A percentile compares a stretch with the other conserved stretches of the same genome.
Evolutionary conservation across 1,140 invertebrate genomes (phyloP).

Genomic region (Samia ricini): DNA sequence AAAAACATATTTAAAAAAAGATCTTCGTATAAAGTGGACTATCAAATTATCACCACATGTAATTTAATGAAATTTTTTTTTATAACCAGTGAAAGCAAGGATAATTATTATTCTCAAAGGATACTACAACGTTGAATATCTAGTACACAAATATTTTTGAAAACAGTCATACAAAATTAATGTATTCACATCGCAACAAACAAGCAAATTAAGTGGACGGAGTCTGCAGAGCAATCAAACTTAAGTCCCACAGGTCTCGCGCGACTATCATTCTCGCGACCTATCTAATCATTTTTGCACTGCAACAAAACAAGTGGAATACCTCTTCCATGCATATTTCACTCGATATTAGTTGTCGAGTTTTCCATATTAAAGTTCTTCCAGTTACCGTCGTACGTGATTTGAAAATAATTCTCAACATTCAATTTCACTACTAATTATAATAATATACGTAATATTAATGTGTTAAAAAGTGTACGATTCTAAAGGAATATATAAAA

Average conservation of each 20-base stretch:
- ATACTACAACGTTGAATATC: no score
- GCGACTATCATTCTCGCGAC: constrained; percentile 39
- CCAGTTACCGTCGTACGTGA: constrained; percentile 40
- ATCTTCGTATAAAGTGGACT: no score
- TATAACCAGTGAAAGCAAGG: no score
- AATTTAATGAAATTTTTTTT: no score
- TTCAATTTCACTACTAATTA: no score
- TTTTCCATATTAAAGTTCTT: constrained; percentile 50
- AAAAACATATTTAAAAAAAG: no score
- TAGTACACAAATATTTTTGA: not conserved
- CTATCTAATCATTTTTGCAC: constrained; percentile 72
- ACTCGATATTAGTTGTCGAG: constrained; percentile 55
- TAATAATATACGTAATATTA: no score
- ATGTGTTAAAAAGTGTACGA: no score
- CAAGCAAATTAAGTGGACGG: constrained; percentile 51
- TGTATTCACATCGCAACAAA: constrained; percentile 69
- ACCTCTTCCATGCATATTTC: constrained; percentile 67
- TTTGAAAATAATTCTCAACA: no score
- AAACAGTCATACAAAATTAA: constrained; percentile 29
- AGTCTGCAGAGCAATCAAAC: constrained; percentile 69
- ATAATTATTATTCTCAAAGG: no score
- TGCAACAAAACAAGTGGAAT: constrained; percentile 58
- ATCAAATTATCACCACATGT: no score
- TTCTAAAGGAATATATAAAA: no score
- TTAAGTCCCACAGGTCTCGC: constrained; percentile 54